Evolutionary conservation across 1,140 invertebrate species (phyloP).

Genomic region (Apis cerana): DNA sequence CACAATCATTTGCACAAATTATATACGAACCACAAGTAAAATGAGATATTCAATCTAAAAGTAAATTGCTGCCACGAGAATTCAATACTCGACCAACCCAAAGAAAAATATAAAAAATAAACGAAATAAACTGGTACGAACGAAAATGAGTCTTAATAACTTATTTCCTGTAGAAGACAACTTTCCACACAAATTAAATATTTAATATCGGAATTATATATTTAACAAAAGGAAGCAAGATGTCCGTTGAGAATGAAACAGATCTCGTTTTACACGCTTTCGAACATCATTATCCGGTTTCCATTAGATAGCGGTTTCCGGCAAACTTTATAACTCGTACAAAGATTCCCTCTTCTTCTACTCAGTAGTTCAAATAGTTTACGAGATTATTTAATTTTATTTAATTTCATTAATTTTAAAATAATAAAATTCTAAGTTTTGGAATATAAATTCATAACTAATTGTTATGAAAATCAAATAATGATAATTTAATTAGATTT

Average conservation of each 20-base stretch:
- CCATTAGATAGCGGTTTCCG: conserved; percentile 32
- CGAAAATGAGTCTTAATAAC: not conserved
- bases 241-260: not conserved
- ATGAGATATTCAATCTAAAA: too few relatives aligned
- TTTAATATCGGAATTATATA: not conserved
- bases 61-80: too few relatives aligned
- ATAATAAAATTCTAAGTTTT: too few relatives aligned
- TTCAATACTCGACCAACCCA: too few relatives aligned
- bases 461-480: too few relatives aligned
- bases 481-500: too few relatives aligned
- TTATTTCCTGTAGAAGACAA: not conserved
- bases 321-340: conserved; percentile 19
- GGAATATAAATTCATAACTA: too few relatives aligned
- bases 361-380: not conserved
- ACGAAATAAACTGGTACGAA: too few relatives aligned
- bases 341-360: not conserved
- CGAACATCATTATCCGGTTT: not conserved
- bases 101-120: too few relatives aligned
- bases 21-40: too few relatives aligned
- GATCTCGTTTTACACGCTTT: not conserved
- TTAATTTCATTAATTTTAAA: not conserved
- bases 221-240: not conserved
- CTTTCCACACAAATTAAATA: not conserved
- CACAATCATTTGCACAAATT: too few relatives aligned
- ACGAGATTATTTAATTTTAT: conserved; percentile 1